Base-by-base conservation (phyloP, 2,888 invertebrate genomes). In the Chrysolina oricalcia region DNA sequence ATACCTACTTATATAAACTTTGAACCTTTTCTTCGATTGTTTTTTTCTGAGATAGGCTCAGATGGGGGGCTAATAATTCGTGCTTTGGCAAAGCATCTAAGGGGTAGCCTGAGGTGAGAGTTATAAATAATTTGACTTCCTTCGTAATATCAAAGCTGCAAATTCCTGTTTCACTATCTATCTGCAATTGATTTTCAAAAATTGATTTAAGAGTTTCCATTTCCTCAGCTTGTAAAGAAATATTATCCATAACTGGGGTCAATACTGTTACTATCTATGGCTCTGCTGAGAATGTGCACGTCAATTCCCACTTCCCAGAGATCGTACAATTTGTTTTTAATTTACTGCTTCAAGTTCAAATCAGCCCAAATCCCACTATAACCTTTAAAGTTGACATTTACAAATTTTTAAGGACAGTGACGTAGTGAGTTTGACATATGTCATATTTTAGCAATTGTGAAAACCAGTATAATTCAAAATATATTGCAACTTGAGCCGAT, bases 171-270 rank as follows among this genome's bases (percentile, higher is more conserved):
- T 90, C 91, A 83, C 91, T 91, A 77, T 94, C 92, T 6, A 89
- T 89, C 72, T 89, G 89, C 92, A 93, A 95, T 80, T 95, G 93
- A 23, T 92, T 89, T 2, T 91, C 92, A 85, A 94, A 96, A 80
- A 96, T 95, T 3, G 95, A 91, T 78, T 90, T 89, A 19, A 95
- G 87, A 0, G 93, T 94, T 88, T 94, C 94, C 19, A 95, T 89
- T 90, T 95, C 95, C 80, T 94, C 94, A 27, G 78, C 80, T 80
- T 88, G 88, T 76, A 83, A 81, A 13, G 81, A 72, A 68, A 84
- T 78, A 82, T 87, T 87, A 63, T 86, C 86, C 86, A 86, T 86
- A 17, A 76, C 75, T 48, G 48, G 13, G 43, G 10, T 23, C n/a
- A 35, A 35, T 35, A 35, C 8, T 35, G 35, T 35, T 0, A 0